Percentiles rank a stretch among this genome's conserved stretches.
phyloP scores from a whole-genome alignment of 2,113 vertebrate species.

The Natator depressus region DNA sequence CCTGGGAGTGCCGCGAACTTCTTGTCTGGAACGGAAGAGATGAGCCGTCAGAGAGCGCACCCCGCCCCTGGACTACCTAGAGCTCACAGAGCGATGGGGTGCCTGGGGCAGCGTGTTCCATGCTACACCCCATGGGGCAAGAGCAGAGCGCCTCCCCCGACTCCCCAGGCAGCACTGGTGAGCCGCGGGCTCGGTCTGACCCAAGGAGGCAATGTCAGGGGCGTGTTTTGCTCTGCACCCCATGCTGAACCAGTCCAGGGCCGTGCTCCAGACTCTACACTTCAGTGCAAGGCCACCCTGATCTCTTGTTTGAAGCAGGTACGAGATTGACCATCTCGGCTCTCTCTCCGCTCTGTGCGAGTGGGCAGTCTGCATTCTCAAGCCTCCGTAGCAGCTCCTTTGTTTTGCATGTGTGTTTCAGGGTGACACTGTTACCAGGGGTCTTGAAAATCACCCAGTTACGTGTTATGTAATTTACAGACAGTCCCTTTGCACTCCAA shows the following conservation, averaged over 20 bases:
- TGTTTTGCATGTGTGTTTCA: not conserved
- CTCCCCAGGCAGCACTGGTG: fast-evolving
- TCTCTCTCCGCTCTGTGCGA: not conserved
- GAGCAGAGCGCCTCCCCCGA: fast-evolving
- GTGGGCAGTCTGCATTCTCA: not conserved
- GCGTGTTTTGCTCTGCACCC: not conserved
- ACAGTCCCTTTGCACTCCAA: not conserved
- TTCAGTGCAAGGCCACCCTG: not conserved
- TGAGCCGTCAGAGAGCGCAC: not conserved
- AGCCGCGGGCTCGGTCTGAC: fast-evolving
- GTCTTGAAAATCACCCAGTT: not conserved
- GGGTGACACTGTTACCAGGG: not conserved
- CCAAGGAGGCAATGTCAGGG: not conserved
- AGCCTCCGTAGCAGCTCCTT: not conserved
- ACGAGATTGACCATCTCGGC: not conserved
- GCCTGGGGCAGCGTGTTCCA: not conserved
- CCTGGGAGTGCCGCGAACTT: constrained; percentile 95
- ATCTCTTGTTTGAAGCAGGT: fast-evolving
- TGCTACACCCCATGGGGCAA: fast-evolving
- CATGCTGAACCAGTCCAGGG: not conserved
- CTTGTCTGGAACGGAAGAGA: constrained; percentile 84
- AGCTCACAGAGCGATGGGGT: too few species aligned
- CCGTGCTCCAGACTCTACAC: fast-evolving
- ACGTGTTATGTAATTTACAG: not conserved
- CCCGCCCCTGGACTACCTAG: not conserved